Conservation (phyloP, 1,140 invertebrate species). For the Apis dorsata region DNA sequence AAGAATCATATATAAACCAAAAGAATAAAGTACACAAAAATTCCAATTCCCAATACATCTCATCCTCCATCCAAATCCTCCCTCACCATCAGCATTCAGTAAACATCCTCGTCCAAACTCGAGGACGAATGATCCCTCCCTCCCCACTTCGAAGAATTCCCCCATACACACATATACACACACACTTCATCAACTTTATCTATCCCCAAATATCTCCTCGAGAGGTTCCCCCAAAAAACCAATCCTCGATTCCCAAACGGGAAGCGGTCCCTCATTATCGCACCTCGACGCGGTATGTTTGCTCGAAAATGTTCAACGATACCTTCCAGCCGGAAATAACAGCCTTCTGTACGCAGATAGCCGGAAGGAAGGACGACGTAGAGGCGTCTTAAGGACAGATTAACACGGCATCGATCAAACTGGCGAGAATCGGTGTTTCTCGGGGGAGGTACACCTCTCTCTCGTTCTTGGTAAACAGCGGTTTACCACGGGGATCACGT, state of each 20-base stretch:
- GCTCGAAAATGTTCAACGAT: not conserved
- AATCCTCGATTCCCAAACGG: not conserved
- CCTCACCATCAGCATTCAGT: not conserved
- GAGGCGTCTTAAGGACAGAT: conserved; percentile 51
- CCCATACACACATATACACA: not conserved
- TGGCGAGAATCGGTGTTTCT: conserved; percentile 4
- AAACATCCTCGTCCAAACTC: not conserved
- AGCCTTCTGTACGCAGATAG: not conserved
- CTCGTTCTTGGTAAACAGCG: conserved; percentile 65
- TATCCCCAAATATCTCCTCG: not conserved
- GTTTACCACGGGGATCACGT: conserved; percentile 72
- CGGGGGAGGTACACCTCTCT: conserved; percentile 43
- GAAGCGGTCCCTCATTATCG: conserved; percentile 47
- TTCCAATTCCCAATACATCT: not conserved
- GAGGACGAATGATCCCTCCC: not conserved
- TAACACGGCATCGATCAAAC: conserved; percentile 61
- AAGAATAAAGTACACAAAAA: not conserved
- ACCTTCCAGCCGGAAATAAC: conserved; percentile 30
- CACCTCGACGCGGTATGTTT: conserved; percentile 13
- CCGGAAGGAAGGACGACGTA: conserved; percentile 50
- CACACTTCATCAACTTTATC: not conserved
- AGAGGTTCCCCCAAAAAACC: not conserved
- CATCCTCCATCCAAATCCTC: not conserved
- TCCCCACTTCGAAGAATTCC: conserved; percentile 1
- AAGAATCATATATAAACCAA: not conserved